Evolutionary conservation across 2,888 invertebrate species (phyloP).

Genomic region (Adineta ricciae): DNA sequence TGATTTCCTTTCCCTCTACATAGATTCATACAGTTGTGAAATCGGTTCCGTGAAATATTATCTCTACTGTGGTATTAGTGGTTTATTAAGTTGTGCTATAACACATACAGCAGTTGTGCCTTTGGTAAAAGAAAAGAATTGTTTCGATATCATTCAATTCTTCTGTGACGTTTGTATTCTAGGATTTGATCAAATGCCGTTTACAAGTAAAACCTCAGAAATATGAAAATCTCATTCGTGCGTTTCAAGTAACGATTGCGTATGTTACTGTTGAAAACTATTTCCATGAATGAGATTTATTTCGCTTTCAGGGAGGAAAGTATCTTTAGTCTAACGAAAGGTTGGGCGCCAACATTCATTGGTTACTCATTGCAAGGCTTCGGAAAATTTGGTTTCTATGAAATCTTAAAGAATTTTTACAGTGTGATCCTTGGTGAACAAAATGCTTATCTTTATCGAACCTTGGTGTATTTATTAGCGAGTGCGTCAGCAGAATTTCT

Average conservation of each 20-base stretch:
- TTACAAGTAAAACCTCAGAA: conserved; percentile 70
- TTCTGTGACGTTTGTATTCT: background rate
- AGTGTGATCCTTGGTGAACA: conserved; percentile 72
- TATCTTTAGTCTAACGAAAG: conserved; percentile 69
- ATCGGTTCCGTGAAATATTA: conserved; percentile 83
- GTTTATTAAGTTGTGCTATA: conserved; percentile 69
- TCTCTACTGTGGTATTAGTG: conserved; percentile 81
- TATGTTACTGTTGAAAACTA: background rate
- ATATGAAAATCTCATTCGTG: conserved; percentile 71
- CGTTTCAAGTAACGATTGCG: conserved; percentile 67
- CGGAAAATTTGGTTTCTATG: conserved; percentile 95
- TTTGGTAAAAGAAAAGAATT: conserved; percentile 49
- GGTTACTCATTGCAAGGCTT: conserved; percentile 82
- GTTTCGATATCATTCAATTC: background rate
- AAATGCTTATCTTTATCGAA: conserved; percentile 75
- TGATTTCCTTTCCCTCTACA: background rate
- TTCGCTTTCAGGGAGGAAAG: conserved; percentile 51
- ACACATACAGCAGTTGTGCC: conserved; percentile 81
- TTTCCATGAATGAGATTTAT: too few relatives aligned
- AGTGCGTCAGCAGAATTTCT: conserved; percentile 98
- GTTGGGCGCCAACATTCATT: conserved; percentile 93
- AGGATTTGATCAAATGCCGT: conserved; percentile 67
- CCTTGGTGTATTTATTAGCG: conserved; percentile 73
- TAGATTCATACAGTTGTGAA: conserved; percentile 51
- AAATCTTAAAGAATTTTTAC: conserved; percentile 84